These are phyloP conservation scores for Polyodon spathula DNA, from an alignment of 2,113 vertebrate genomes.

Conservation along the genomic window DNA sequence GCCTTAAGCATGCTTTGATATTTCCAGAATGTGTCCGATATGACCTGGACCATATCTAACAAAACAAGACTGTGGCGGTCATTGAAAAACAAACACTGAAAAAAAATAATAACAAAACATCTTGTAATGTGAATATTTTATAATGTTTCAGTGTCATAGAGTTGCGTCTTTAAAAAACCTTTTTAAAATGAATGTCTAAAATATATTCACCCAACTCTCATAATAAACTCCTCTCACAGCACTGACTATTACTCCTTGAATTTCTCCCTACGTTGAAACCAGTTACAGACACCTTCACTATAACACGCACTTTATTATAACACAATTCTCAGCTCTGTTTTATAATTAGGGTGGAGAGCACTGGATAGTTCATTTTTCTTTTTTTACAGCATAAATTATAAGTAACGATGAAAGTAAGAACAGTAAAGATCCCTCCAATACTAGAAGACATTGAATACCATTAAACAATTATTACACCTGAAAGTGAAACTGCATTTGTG, in stretches of 20 bases:
- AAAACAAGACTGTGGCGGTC: constrained; percentile 55
- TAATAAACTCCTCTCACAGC: constrained; percentile 37
- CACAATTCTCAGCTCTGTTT: constrained; percentile 51
- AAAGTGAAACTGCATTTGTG: not conserved
- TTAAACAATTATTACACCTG: constrained; percentile 3
- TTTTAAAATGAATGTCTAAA: not conserved
- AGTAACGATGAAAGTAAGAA: constrained; percentile 31
- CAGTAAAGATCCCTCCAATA: constrained; percentile 18
- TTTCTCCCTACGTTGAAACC: constrained; percentile 41
- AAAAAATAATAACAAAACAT: constrained; percentile 2
- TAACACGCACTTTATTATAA: constrained; percentile 54
- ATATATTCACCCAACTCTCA: constrained; percentile 28
- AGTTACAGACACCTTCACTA: constrained; percentile 40
- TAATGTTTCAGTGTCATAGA: not conserved
- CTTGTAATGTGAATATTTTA: too few relatives aligned
- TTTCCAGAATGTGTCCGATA: constrained; percentile 49
- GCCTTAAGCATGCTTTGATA: constrained; percentile 66
- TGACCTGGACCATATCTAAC: constrained; percentile 61
- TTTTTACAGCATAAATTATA: constrained; percentile 45
- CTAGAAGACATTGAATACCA: constrained; percentile 1
- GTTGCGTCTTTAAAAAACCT: not conserved
- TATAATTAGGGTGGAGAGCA: constrained; percentile 51
- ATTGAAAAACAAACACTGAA: constrained; percentile 39
- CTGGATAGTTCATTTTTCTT: constrained; percentile 34
- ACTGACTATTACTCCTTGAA: constrained; percentile 35